Base-by-base conservation (phyloP, 2,888 invertebrate genomes). In the Carcina quercana region DNA sequence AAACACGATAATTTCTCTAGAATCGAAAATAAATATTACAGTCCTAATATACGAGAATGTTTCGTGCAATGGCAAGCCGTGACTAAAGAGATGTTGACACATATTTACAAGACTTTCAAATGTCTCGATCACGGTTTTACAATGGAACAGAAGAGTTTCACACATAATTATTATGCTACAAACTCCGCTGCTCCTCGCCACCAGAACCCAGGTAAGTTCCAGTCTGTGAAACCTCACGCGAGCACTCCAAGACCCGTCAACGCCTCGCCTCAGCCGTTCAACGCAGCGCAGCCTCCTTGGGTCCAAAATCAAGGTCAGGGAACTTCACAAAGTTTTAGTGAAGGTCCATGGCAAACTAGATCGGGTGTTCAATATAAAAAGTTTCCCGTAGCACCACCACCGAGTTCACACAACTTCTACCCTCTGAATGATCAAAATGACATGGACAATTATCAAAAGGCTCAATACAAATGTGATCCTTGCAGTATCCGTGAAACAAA, bases 51-150 rank as follows among this genome's bases (percentile, higher is more conserved):
- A 43, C 67, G 84, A 40, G 72, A 84, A 40, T 86, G 85, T 41
- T 88, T 88, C 47, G 76, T 86, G 13, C 83, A 82, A 40, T 88
- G 88, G 88, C 88, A 88, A 49, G 80, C 86, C 13, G 78, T 84
- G n/a, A 88, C 88, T 2, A 80, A 86, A 50, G 76, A 85, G 43
- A 85, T 88, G 68, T 60, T 87, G 25, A 85, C 87, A 4, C 85
- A 86, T 50, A 84, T 88, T 36, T 87, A 87, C 30, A 85, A 87
- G 52, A 87, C 88, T 1, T 88, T 87, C 45, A 85, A 87, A 28
- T 87, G 82, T 45, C 72, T 88, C 1, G 87, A 88, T 47, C 79
- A 83, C 19, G 85, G 85, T 7, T 84, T 84, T 47, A 76, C 83
- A 17, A 76, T 83, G 70, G 85, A 85, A 41, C 85, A 85, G 37